These are phyloP conservation scores for Lepisosteus oculatus DNA, from an alignment of 2,113 vertebrate species.

Conservation along the genomic window DNA sequence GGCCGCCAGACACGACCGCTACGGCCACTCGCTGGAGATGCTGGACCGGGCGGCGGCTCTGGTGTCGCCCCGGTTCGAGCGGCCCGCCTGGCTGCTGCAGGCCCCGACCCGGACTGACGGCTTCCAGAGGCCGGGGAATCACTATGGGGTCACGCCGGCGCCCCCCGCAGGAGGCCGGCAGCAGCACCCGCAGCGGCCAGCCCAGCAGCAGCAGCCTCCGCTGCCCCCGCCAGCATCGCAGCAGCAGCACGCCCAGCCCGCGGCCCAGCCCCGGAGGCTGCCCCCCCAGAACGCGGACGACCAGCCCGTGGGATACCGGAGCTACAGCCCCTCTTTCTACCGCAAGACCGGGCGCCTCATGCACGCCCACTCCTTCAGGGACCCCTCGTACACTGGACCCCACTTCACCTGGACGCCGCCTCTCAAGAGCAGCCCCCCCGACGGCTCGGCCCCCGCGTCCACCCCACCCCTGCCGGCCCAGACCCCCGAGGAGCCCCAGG, in stretches of 20 bases:
- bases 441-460: slow-evolving; percentile 36
- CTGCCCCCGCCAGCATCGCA: slow-evolving; percentile 37
- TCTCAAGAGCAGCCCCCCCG: slow-evolving; percentile 59
- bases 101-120: slow-evolving; percentile 51
- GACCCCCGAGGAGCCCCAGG: slow-evolving; percentile 44
- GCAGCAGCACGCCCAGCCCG: slow-evolving; percentile 38
- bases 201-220: slow-evolving; percentile 44
- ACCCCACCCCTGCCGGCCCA: slow-evolving; percentile 36
- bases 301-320: slow-evolving; percentile 80
- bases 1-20: slow-evolving; percentile 56
- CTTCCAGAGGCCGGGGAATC: slow-evolving; percentile 42
- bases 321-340: slow-evolving; percentile 94
- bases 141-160: slow-evolving; percentile 33
- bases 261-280: slow-evolving; percentile 57
- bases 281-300: slow-evolving; percentile 75
- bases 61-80: slow-evolving; percentile 64
- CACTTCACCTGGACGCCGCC: slow-evolving; percentile 65
- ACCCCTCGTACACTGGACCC: slow-evolving; percentile 83
- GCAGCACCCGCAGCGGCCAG: slow-evolving; percentile 23
- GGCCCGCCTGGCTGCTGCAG: slow-evolving; percentile 55
- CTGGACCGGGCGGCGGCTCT: slow-evolving; percentile 66
- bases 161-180: slow-evolving; percentile 31
- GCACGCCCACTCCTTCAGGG: slow-evolving; percentile 87
- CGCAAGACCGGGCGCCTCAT: slow-evolving; percentile 85
- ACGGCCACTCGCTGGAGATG: slow-evolving; percentile 77